Evolutionary conservation across 2,113 vertebrate genomes (phyloP).

Genomic region (Myrmophylax atrothorax): DNA sequence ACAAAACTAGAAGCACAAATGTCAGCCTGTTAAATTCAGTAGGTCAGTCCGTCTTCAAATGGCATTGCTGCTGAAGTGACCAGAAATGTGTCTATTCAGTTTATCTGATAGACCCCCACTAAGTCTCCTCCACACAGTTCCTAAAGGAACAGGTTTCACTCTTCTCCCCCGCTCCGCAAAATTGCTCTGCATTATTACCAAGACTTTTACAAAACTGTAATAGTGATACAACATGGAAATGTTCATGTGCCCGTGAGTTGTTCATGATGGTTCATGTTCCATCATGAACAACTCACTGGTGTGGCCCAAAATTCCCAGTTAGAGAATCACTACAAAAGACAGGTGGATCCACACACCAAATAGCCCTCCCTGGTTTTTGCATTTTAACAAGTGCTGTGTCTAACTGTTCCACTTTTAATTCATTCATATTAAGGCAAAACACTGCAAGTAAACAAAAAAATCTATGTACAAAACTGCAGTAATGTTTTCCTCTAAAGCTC

Average conservation of each 20-base stretch:
- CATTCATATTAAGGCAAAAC: background rate
- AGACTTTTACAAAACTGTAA: background rate
- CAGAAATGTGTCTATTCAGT: background rate
- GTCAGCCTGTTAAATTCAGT: background rate
- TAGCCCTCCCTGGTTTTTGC: rapidly evolving
- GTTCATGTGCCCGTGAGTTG: too few relatives aligned
- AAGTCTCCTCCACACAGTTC: background rate
- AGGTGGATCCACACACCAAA: background rate
- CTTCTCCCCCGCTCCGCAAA: background rate
- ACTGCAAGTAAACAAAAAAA: background rate
- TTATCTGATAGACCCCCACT: background rate
- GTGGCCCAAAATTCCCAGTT: background rate
- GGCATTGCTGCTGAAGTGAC: background rate
- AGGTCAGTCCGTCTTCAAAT: background rate
- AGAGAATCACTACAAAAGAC: background rate
- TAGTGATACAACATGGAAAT: background rate
- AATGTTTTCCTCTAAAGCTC: background rate
- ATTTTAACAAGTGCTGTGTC: background rate
- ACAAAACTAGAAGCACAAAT: background rate
- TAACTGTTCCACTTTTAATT: background rate
- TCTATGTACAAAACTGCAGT: background rate
- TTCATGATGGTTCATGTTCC: too few relatives aligned
- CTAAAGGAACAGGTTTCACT: background rate
- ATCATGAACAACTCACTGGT: background rate
- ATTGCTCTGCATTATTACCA: background rate